Base-by-base conservation (phyloP, 2,113 vertebrate genomes). In the Myotis yumanensis region DNA sequence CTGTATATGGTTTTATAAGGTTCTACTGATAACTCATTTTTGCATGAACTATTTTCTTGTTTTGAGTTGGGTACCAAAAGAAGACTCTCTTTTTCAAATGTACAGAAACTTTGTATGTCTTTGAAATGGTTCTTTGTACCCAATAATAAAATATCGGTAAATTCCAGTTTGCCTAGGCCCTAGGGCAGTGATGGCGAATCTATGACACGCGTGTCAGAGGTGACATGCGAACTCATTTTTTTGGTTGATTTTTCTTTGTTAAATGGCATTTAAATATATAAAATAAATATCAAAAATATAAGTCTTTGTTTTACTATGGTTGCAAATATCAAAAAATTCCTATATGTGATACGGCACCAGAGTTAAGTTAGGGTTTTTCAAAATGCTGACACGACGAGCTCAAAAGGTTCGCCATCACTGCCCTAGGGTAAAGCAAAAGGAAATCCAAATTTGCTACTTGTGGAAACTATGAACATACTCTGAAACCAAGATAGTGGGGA, bases 1-100 rank as follows among this genome's bases (percentile, higher is more conserved):
- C 57, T 91, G 88, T 82, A 68, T 18, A 73, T 88, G 25, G 3
- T 54, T 90, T 82, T 64, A 68, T 32, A 75, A 91, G 30, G 16
- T 69, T 95, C 57, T 83, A 73, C 18, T 91, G 40, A 10, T 48
- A 88, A 89, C 16, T 40, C 68, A 12, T 48, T 96, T 86, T 91
- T 82, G 9, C 8, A 40, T 83, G 93, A 66, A 82, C 46, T 40
- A 17, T 75, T 95, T 87, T 64, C 30, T 91, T 66, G 4, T 59
- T 93, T 93, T 77, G 62, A 90, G 25, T 57, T 66, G 17, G 51
- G 16, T 64, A 72, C 73, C 68, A 72, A 96, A 93, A 90, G 54
- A 77, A 69, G 54, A 82, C 18, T 90, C 3, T 46, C 17, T 68
- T 59, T 90, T 54, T 79, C 30, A 17, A 59, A 66, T 84, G 40